Percentiles rank a stretch among this genome's conserved stretches.
Evolutionary conservation across 2,113 vertebrate species (phyloP).

Genomic region (Oreochromis niloticus): DNA sequence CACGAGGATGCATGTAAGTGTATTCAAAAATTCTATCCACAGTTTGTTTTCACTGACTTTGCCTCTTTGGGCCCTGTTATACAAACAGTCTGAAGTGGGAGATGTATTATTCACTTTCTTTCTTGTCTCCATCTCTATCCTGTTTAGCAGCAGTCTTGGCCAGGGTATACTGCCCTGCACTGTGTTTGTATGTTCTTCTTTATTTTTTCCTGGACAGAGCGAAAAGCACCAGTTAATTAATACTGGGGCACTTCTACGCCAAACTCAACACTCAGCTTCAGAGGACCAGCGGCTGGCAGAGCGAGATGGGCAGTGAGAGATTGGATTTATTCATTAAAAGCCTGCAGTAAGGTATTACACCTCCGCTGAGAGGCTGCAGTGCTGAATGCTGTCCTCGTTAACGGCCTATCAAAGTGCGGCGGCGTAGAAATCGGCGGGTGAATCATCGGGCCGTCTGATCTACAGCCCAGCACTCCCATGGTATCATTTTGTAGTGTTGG

Average conservation of each 20-base stretch:
- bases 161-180: not conserved
- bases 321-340: conserved; percentile 40
- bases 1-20: not conserved
- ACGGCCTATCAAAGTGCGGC: conserved; percentile 26
- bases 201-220: not conserved
- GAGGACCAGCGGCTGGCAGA: conserved; percentile 22
- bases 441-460: conserved; percentile 13
- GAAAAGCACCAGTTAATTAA: conserved; percentile 36
- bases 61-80: not conserved
- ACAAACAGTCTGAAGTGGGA: not conserved
- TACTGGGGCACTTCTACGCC: conserved; percentile 3
- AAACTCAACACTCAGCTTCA: conserved; percentile 14
- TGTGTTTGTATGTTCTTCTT: not conserved
- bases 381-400: conserved; percentile 25
- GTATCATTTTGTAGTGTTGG: not conserved
- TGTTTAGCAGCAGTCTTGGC: not conserved
- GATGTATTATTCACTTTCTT: not conserved
- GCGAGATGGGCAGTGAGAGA: conserved; percentile 4
- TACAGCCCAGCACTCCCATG: conserved; percentile 8
- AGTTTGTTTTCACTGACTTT: not conserved
- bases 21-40: not conserved
- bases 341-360: conserved; percentile 35
- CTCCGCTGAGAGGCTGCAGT: conserved; percentile 5
- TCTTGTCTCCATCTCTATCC: not conserved
- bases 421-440: not conserved